Percentiles rank a stretch among this genome's conserved stretches.
phyloP scores from a whole-genome alignment of 2,888 invertebrate genomes.

The Copidosoma aretas region DNA sequence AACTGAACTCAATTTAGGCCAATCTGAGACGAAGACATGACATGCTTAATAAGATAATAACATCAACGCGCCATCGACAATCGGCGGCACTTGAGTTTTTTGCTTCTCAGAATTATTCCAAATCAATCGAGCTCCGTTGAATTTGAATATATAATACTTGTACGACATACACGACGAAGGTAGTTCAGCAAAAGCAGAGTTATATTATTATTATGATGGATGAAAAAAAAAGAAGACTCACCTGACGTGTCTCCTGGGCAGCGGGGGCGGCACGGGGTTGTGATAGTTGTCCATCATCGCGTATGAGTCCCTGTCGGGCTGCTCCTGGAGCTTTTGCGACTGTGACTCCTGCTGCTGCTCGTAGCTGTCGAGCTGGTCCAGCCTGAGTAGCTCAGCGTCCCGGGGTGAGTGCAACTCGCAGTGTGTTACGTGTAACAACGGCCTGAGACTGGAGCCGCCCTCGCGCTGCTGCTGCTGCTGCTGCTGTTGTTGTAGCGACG shows the following conservation, averaged over 20 bases:
- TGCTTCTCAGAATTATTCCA: too few relatives aligned
- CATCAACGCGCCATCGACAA: too few relatives aligned
- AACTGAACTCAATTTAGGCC: too few relatives aligned
- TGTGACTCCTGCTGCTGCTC: conserved; percentile 48
- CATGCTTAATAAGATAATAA: too few relatives aligned
- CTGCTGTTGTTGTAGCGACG: conserved; percentile 39
- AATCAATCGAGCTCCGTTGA: too few relatives aligned
- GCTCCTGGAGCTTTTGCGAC: conserved; percentile 43
- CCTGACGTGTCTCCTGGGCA: conserved; percentile 60
- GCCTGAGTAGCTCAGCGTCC: conserved; percentile 58
- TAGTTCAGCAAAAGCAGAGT: too few relatives aligned
- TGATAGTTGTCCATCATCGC: conserved; percentile 62
- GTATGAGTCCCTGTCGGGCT: conserved; percentile 53
- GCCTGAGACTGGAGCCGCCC: conserved; percentile 56
- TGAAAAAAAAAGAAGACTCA: conserved; percentile 46
- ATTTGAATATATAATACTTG: too few relatives aligned
- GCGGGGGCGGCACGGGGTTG: conserved; percentile 59
- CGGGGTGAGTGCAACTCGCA: conserved; percentile 61
- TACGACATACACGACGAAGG: too few relatives aligned
- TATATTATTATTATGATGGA: too few relatives aligned
- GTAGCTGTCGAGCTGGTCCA: conserved; percentile 59
- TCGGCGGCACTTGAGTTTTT: too few relatives aligned
- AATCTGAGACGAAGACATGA: too few relatives aligned
- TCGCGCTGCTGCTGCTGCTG: conserved; percentile 45
- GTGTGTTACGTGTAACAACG: conserved; percentile 59